Base-by-base conservation (phyloP, 1,140 invertebrate species). In the Hirudo medicinalis region DNA sequence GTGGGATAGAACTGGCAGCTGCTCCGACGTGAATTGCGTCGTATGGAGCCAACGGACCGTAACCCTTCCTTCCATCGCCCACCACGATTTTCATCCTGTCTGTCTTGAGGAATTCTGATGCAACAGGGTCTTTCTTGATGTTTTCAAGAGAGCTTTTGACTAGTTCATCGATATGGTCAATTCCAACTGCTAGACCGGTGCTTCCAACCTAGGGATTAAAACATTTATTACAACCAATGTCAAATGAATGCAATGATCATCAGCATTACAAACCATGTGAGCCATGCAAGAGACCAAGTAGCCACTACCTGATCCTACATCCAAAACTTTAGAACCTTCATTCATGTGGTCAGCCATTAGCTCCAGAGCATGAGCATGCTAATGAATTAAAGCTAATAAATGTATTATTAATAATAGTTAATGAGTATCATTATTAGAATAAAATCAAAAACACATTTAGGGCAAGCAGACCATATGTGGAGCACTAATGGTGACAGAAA, bases 201-300 rank as follows among this genome's bases (percentile, higher is more conserved):
- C 87, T 82, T 43, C 90, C 89, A 69, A 88, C 85, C 86, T 85
- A 71, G 13, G 63, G 19, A 63, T 15, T 0, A 1, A 63, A 25
- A 63, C 17, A 32, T 63, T 27, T 20, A 63, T 27, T 27, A 9
- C 9, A 63, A 63, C 22, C 19, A 9, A 6, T 63, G 60, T 17
- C 29, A 32, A 25, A 63, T 27, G 29, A 63, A 27, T 27, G 3
- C 22, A 27, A 2, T 27, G 29, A 63, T 49, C 43, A 49, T 9
- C 15, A 49, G 43, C 43, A 27, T 63, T 6, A 66, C 74, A 71
- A 75, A 93, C 85, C 89, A 95, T 90, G 0, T 88, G 80, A 43
- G 89, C 89, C 89, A 97, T 94, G 78, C 93, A 97, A n/a, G 91
- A 89, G 49, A 93, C 96, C 19, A 97, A 85, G 81, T 96, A 97